A percentile compares a stretch with the other conserved stretches of the same genome.
Evolutionary conservation across 1,140 invertebrate genomes (phyloP).

Genomic region (Drosophila funebris): DNA sequence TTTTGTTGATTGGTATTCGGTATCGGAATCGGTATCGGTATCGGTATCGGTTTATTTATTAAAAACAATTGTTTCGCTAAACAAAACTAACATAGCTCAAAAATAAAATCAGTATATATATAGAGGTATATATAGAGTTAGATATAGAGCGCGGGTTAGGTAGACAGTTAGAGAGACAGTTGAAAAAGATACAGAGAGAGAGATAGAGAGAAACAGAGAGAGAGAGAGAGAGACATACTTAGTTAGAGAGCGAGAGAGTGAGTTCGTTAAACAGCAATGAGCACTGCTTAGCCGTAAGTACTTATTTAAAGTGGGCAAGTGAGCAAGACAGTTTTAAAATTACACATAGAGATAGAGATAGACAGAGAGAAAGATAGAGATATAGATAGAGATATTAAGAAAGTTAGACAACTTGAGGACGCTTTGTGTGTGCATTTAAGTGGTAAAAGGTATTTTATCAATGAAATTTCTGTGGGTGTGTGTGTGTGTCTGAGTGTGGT

Average conservation of each 20-base stretch:
- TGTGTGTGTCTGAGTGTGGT: conserved; percentile 35
- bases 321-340: conserved; percentile 57
- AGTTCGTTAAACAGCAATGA: conserved; percentile 25
- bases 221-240: conserved; percentile 22
- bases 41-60: conserved; percentile 40
- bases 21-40: conserved; percentile 3
- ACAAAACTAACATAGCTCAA: conserved; percentile 77
- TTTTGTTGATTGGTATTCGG: conserved; percentile 26
- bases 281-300: conserved; percentile 36
- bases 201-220: conserved; percentile 11
- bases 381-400: conserved; percentile 22
- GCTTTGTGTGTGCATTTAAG: conserved; percentile 44
- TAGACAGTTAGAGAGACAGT: conserved; percentile 56
- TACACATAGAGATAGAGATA: conserved; percentile 32
- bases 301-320: conserved; percentile 50
- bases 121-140: conserved; percentile 52
- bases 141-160: conserved; percentile 60
- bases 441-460: conserved; percentile 39
- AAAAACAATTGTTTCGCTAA: conserved; percentile 71
- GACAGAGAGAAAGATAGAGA: conserved; percentile 4
- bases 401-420: conserved; percentile 41
- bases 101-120: conserved; percentile 73
- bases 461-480: conserved; percentile 40
- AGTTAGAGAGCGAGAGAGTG: conserved; percentile 32
- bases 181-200: conserved; percentile 17